Evolutionary conservation across 2,888 invertebrate species (phyloP), one percentile per base, ranked within the genome.

Genomic region (Gari tellinella): DNA sequence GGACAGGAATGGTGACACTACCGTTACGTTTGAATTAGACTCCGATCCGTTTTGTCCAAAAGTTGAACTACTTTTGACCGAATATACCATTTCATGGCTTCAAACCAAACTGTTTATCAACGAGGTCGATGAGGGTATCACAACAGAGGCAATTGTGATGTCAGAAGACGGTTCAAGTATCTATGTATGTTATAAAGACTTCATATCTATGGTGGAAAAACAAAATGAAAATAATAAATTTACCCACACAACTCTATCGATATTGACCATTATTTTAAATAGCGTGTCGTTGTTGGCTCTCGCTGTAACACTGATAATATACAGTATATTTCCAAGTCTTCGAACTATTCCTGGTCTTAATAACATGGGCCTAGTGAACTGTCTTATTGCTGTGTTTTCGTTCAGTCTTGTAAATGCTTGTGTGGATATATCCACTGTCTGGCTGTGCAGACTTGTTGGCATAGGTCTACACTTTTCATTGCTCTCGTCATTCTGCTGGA

Each of bases 311-410:
- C 40, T 75, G 17, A 21, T 53, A 3, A 51, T 66, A 1, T 75
- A 75, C 48, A 19, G 37, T 23, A 21, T 55, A 2, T 46, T 69
- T 21, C 46, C 58, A n/a, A 38, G 31, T 5, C 51, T 75, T 12
- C 51, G 66, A 19, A 65, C 75, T 17, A 31, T 70, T 43, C 75
- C 75, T 23, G 75, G 75, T 19, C 60, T 69, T 15, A 70, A 62
- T 49, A 69, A 53, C 1, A 66, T 75, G 66, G 62, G 46, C 14
- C 38, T 75, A 12, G 23, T 38, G 0, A 19, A 23, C 19, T 38
- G 61, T 5, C 51, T 75, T 7, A 49, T 70, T 25, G 37, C 55
- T 17, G 48, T 53, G 7, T 62, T 63, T 19, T 17, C 53, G 8
- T 31, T 69, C 4, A 62, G 56, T 12, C 48, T 75, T 26, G 26